Conservation (phyloP, 2,888 invertebrate species). For the Amphipyra tragopoginis region DNA sequence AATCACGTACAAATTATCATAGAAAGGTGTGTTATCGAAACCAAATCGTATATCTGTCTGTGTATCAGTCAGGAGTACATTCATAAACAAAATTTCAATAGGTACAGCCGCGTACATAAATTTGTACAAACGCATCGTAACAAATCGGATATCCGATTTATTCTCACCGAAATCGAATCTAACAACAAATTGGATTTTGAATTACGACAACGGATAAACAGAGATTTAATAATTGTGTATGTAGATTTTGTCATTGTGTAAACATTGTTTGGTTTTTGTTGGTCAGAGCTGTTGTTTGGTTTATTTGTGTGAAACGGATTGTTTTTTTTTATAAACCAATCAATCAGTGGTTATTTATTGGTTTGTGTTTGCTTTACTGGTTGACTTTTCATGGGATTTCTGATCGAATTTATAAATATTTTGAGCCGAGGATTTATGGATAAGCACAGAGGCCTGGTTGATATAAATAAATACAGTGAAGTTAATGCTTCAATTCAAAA, state of each 20-base stretch:
- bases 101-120: constrained; percentile 69
- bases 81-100: constrained; percentile 75
- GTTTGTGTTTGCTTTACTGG: constrained; percentile 18
- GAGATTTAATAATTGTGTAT: constrained; percentile 66
- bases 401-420: constrained; percentile 42
- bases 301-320: constrained; percentile 38
- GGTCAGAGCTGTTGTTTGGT: constrained; percentile 14
- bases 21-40: constrained; percentile 42
- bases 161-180: constrained; percentile 80
- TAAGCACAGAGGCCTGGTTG: not conserved
- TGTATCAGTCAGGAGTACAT: constrained; percentile 49
- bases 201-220: constrained; percentile 75
- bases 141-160: constrained; percentile 81
- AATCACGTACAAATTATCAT: constrained; percentile 41
- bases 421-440: constrained; percentile 18
- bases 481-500: not conserved
- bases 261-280: constrained; percentile 54
- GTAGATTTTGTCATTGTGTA: constrained; percentile 42
- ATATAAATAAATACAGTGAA: not conserved
- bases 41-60: constrained; percentile 38
- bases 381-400: constrained; percentile 36
- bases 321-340: constrained; percentile 46
- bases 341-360: constrained; percentile 26
- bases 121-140: constrained; percentile 71
- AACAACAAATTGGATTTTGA: constrained; percentile 85